Conservation (phyloP, 92 coral and sea anemone genomes). For the Siderastrea radians region DNA sequence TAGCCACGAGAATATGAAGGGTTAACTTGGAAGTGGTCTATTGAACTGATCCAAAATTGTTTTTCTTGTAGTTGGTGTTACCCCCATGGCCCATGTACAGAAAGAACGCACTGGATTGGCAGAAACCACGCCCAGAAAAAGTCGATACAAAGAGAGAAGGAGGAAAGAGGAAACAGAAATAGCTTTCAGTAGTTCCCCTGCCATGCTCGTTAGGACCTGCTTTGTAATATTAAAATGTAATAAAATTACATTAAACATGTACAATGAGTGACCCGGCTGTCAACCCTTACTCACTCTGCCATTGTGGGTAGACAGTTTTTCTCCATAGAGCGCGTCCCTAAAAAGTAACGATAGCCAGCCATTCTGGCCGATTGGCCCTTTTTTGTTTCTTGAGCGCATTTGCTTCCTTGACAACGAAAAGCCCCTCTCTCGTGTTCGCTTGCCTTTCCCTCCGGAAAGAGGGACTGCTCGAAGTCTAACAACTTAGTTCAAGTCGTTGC, state of each 20-base stretch:
- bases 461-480: no score
- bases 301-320: neutral
- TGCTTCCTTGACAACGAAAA: no score
- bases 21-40: no score
- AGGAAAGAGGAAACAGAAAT: constrained; percentile 81
- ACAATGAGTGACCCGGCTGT: neutral
- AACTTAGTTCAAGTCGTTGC: no score
- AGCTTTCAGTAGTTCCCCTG: neutral
- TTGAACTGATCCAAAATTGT: neutral
- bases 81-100: constrained; percentile 99
- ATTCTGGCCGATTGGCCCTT: no score
- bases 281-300: neutral
- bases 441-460: no score
- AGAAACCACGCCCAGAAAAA: constrained; percentile 86
- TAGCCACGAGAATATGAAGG: no score
- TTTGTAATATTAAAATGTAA: constrained; percentile 26
- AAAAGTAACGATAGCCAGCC: no score
- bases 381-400: no score
- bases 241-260: neutral
- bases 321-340: no score
- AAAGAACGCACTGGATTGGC: constrained; percentile 92
- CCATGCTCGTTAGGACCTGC: neutral
- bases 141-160: constrained; percentile 77
- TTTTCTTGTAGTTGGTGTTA: constrained; percentile 81
- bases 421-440: no score